Base-by-base conservation (phyloP, 2,113 vertebrate species). In the Turnix velox region DNA sequence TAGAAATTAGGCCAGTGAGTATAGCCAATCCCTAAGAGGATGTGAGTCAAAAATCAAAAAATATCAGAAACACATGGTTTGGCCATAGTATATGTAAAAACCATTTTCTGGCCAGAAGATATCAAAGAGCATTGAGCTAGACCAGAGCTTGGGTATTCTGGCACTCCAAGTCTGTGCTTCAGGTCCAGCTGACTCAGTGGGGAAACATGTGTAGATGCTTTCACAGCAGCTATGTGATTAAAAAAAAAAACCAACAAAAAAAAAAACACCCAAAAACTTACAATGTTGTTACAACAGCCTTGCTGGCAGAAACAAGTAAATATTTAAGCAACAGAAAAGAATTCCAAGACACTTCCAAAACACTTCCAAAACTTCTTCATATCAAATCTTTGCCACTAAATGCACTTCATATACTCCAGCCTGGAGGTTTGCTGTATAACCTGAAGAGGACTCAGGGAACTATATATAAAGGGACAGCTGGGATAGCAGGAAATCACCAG, bases 41-140 rank as follows among this genome's bases (percentile, higher is more conserved):
- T 80, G 61, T 91, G 67, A 89, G 43, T 96, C 62, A 92, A n/a
- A n/a, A n/a, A n/a, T n/a, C n/a, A n/a, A n/a, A n/a, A n/a, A n/a
- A 91, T 79, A 93, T 84, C 40, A 90, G 42, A 94, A 96, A 51
- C 78, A 92, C 46, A 73, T 66, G 63, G 54, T 71, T 94, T 95
- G 84, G 84, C 89, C n/a, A 20, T 35, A 63, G 33, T 63, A 24
- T 62, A 71, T 49, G 4, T 65, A 75, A 67, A 54, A 91, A 83
- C 52, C 69, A 45, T 68, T 72, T 95, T 91, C 84, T 91, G 62
- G 31, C 93, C 86, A 86, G 74, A 88, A 91, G 46, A 79, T 84
- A 94, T 65, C 57, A 93, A 91, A 85, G 16, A 92, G 45, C 46
- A 88, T 20, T 76, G 84, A 95, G 76, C 43, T 86, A 87, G 57